Evolutionary conservation across 2,113 vertebrate species (phyloP).

Genomic region (Melanotaenia duboulayi): DNA sequence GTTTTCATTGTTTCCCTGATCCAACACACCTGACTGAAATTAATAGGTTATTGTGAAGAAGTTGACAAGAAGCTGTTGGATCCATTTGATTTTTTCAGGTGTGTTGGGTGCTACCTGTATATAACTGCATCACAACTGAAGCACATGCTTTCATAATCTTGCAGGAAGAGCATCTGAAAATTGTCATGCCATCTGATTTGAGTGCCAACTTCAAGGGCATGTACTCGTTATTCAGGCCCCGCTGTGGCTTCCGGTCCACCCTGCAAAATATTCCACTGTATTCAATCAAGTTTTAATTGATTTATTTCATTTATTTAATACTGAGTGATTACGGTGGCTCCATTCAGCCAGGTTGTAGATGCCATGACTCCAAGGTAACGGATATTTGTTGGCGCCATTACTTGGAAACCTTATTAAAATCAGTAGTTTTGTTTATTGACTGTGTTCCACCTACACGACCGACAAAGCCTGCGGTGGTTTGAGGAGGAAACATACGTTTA

Average conservation of each 20-base stretch:
- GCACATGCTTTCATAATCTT: constrained; percentile 68
- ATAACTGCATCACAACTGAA: too few relatives aligned
- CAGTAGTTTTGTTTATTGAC: constrained; percentile 24
- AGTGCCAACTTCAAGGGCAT: constrained; percentile 70
- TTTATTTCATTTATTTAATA: constrained; percentile 44
- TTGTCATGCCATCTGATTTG: constrained; percentile 65
- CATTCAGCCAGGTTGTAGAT: constrained; percentile 5
- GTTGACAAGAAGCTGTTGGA: too few relatives aligned
- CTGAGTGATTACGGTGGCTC: constrained; percentile 16
- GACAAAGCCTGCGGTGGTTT: constrained; percentile 14
- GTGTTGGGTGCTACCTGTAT: too few relatives aligned
- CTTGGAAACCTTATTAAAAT: constrained; percentile 45
- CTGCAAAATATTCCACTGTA: constrained; percentile 23
- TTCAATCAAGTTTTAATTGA: constrained; percentile 35
- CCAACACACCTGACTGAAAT: too few relatives aligned
- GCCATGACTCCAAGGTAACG: constrained; percentile 45
- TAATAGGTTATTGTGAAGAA: too few relatives aligned
- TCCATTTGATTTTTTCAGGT: too few relatives aligned
- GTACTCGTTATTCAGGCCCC: constrained; percentile 28
- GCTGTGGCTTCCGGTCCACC: constrained; percentile 29
- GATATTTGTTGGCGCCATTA: constrained; percentile 39
- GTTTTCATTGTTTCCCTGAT: too few relatives aligned
- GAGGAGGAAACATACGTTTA: constrained; percentile 28
- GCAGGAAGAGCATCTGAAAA: constrained; percentile 74
- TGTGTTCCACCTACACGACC: constrained; percentile 12